Base-by-base conservation (phyloP, 1,140 invertebrate genomes). In the Odontomachus brunneus region DNA sequence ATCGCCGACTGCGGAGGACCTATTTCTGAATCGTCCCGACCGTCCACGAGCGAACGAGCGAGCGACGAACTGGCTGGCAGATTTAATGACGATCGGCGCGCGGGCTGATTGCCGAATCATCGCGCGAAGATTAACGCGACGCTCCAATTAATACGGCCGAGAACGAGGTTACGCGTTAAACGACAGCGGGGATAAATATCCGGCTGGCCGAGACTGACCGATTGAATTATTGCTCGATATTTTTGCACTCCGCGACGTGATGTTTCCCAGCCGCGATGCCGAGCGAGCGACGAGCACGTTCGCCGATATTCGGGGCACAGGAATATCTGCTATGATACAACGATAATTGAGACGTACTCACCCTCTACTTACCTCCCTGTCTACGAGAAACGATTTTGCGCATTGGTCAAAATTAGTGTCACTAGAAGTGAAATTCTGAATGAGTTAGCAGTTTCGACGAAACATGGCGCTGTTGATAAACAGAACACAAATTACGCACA, bases 11-110 rank as follows among this genome's bases (percentile, higher is more conserved):
- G 78, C 62, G 72, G 67, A 71, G 80, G 76, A 88, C 83, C 86
- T 71, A 87, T 84, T 87, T 84, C 83, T 83, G 73, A 84, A 81
- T 78, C 84, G 76, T 65, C 72, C 65, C 48, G 62, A 51, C 65
- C 65, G 62, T 44, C 29, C 4, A n/a, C 17, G 63, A 76, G 60
- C 48, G 73, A 33, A n/a, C 24, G 24, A 62, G 29, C 60, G 29
- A 24, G 60, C 74, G 75, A 80, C 33, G 75, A 69, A 57, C 75
- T 17, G 51, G 51, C 75, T 17, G 51, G 51, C 26, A 51, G 75
- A 53, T 44, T 44, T 44, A 44, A 44, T 57, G 75, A 65, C 65
- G 51, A 19, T 11, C 7, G 53, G n/a, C 53, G 51, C 15, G 15
- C 51, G 51, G 51, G 51, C n/a, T 5, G 53, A 80, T 80, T 75